Conservation (phyloP, 2,797 vertebrate species). For the Eurystomus glaucurus region DNA sequence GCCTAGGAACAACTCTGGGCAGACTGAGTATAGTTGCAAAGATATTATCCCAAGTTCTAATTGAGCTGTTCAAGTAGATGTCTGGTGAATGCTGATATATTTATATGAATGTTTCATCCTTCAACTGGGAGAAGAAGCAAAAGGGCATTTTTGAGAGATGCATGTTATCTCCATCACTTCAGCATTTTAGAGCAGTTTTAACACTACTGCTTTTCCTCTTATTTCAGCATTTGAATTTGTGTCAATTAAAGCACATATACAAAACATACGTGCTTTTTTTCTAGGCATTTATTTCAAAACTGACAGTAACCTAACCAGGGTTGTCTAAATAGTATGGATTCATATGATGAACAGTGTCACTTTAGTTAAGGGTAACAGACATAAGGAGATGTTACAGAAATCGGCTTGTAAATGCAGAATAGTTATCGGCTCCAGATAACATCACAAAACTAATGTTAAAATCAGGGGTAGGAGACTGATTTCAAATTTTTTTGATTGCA, state of each 20-base stretch:
- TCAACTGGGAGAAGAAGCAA: background rate
- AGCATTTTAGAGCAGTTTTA: background rate
- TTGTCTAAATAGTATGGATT: background rate
- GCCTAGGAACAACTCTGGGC: background rate
- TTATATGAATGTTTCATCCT: too few species aligned
- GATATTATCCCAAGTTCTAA: accelerated
- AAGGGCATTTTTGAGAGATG: background rate
- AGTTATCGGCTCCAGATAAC: background rate
- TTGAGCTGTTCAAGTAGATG: background rate
- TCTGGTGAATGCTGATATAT: background rate
- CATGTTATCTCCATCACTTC: accelerated
- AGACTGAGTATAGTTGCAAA: background rate
- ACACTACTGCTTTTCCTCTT: accelerated
- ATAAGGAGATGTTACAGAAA: background rate
- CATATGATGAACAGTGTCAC: background rate
- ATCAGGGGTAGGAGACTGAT: background rate
- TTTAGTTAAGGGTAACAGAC: constrained; percentile 44
- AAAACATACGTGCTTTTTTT: background rate
- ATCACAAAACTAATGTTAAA: constrained; percentile 1
- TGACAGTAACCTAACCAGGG: background rate
- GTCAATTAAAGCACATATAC: background rate
- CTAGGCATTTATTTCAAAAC: background rate
- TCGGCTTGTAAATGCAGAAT: background rate
- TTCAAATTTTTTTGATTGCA: background rate
- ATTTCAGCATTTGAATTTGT: background rate